A percentile compares a stretch with the other conserved stretches of the same genome.
Evolutionary conservation across 2,113 vertebrate species (phyloP).

Genomic region (Nerophis lumbriciformis): DNA sequence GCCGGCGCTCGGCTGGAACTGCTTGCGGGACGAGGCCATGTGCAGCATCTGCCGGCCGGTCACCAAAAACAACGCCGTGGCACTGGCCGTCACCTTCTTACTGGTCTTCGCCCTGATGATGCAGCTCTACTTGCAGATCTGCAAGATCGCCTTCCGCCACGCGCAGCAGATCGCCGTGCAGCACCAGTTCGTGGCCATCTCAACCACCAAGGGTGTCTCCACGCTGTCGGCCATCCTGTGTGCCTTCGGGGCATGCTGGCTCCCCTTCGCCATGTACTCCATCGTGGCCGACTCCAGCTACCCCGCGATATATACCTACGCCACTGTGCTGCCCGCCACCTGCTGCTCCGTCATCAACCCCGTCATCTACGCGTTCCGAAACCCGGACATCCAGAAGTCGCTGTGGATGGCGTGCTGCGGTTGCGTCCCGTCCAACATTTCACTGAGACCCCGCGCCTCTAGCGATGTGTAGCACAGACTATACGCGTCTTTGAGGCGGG

Average conservation of each 20-base stretch:
- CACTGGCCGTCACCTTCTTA: conserved; percentile 81
- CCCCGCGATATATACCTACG: conserved; percentile 84
- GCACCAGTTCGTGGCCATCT: conserved; percentile 84
- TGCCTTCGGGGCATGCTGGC: conserved; percentile 86
- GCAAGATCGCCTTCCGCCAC: conserved; percentile 85
- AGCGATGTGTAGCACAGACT: conserved; percentile 79
- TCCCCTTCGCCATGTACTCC: conserved; percentile 85
- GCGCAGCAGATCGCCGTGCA: conserved; percentile 93
- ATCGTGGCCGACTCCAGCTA: conserved; percentile 85
- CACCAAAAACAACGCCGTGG: conserved; percentile 84
- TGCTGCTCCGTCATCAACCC: conserved; percentile 89
- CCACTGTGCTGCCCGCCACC: conserved; percentile 80
- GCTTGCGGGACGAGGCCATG: conserved; percentile 72
- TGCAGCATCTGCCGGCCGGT: conserved; percentile 86
- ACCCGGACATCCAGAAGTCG: conserved; percentile 89
- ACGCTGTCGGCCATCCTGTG: conserved; percentile 85
- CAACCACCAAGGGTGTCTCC: conserved; percentile 89
- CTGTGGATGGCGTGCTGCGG: conserved; percentile 89
- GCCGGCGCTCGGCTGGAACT: conserved; percentile 88
- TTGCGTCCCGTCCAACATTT: conserved; percentile 77
- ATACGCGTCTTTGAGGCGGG: conserved; percentile 8
- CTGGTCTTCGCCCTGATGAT: conserved; percentile 86
- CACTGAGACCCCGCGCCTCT: conserved; percentile 81
- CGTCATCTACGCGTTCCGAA: conserved; percentile 87
- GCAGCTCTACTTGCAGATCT: conserved; percentile 92